Evolutionary conservation across 2,888 invertebrate species (phyloP), one percentile per base, ranked within the genome.

Genomic region (Nephrocerus scutellatus): DNA sequence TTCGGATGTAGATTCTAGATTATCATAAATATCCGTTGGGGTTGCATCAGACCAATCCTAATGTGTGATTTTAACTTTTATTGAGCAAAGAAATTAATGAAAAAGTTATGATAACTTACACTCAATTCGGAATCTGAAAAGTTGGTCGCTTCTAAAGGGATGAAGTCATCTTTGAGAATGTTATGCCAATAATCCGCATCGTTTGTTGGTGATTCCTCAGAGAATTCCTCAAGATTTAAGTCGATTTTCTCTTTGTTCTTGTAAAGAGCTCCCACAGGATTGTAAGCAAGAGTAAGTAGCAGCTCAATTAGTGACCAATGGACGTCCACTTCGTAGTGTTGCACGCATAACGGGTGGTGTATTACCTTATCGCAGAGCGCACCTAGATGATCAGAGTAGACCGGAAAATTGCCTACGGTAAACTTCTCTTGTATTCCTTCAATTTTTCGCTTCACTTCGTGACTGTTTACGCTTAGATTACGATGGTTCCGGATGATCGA

Each of bases 251-350:
- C 12, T 26, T 57, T 52, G 31, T 60, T 57, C 8, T 46, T 50
- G 2, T 57, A 54, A 9, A 65, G 42, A 4, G 57, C 57, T 4
- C 58, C 62, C 3, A 64, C 55, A 1, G 68, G 68, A 49, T 60
- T 61, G 29, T 60, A 49, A 0, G 73, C 61, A 8, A 74, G 47
- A 43, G 65, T 54, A 3, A 74, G 46, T 5, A 75, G 46, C 10
- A 75, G 60, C 15, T 70, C 70, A 6, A 75, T 44, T 23, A 74
- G 40, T 1, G 68, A 61, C 72, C 74, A 74, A 43, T 73, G 71
- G 2, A 73, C 51, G 49, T 74, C 73, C 26, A 59, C 51, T 44
- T 65, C 60, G 38, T 60, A 56, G 30, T 63, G 62, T 12, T 56
- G 51, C n/a, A 51, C 37, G 47, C 60, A 62, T 1, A 53, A 41